A percentile compares a stretch with the other conserved stretches of the same genome.
These are phyloP conservation scores for Formica exsecta DNA, from an alignment of 1,140 invertebrate species.

Conservation along the genomic window DNA sequence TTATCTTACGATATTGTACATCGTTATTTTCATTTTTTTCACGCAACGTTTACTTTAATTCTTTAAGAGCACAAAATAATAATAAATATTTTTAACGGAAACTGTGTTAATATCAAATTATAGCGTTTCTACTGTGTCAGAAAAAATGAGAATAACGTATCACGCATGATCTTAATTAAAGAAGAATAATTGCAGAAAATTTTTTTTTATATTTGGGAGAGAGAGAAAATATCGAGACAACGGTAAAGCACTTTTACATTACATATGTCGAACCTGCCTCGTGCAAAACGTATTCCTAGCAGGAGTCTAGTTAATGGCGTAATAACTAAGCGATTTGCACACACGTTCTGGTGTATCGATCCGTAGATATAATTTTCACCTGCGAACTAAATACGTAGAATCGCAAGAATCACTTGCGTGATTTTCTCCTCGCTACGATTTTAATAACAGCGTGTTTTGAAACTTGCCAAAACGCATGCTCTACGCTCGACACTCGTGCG, in stretches of 20 bases:
- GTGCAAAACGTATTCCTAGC: background rate
- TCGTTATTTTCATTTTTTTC: background rate
- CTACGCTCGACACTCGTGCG: background rate
- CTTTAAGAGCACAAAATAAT: background rate
- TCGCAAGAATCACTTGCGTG: background rate
- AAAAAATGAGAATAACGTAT: constrained; percentile 30
- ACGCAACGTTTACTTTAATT: background rate
- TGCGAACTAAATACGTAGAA: background rate
- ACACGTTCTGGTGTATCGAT: background rate
- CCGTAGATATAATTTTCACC: background rate
- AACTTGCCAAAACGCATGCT: background rate
- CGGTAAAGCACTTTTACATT: background rate
- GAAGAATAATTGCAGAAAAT: background rate
- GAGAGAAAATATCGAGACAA: background rate
- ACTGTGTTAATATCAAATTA: background rate
- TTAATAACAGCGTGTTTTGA: background rate
- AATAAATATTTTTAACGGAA: background rate
- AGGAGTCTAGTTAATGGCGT: constrained; percentile 29
- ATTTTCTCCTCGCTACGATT: background rate
- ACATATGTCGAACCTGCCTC: background rate
- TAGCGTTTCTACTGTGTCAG: background rate
- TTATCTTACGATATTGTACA: background rate
- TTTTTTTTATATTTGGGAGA: background rate
- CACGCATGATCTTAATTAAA: constrained; percentile 6
- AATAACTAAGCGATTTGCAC: background rate